Base-by-base conservation (phyloP, 2,888 invertebrate species). In the Nymphalis urticae region DNA sequence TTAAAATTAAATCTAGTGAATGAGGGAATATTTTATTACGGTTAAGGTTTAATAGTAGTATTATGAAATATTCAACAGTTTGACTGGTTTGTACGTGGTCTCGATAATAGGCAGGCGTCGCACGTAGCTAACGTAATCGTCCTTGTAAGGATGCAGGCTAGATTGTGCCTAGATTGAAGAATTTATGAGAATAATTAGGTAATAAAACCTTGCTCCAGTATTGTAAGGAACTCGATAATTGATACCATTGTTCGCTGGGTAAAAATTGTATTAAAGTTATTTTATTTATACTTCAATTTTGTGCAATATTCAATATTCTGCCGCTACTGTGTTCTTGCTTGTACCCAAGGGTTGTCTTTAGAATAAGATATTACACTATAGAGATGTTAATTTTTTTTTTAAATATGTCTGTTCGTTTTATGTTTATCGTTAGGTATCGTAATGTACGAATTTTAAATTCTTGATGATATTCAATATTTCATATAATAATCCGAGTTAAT, bases 81-180 rank as follows among this genome's bases (percentile, higher is more conserved):
- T 71, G 67, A 71, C 69, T 65, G 54, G 71, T 68, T 64, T 53
- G 67, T 60, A 62, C 59, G 65, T 73, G 64, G 69, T 69, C 56
- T 71, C 50, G 67, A 67, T 65, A 71, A 70, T 65, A 70, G 65
- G 65, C 65, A 65, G 63, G 70, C 66, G 67, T 60, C 65, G 66
- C 68, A 71, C 69, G 70, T 67, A 72, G 62, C 58, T 60, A 51
- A 51, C 71, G 72, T 72, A 76, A 79, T 70, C 75, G 78, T 77
- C 84, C 81, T 83, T 82, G 78, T 76, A 71, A 76, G 75, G 77
- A 77, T 79, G 75, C 77, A 72, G 75, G 72, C 70, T 65, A 58
- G 73, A 71, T 65, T 72, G 73, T 75, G 73, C 72, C 68, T 70
- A 66, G 66, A 73, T 65, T 71, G 68, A 72, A 75, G 71, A 73